A percentile compares a stretch with the other conserved stretches of the same genome.
Conservation (phyloP, 1,140 invertebrate genomes). For the Drosophila guanche region DNA sequence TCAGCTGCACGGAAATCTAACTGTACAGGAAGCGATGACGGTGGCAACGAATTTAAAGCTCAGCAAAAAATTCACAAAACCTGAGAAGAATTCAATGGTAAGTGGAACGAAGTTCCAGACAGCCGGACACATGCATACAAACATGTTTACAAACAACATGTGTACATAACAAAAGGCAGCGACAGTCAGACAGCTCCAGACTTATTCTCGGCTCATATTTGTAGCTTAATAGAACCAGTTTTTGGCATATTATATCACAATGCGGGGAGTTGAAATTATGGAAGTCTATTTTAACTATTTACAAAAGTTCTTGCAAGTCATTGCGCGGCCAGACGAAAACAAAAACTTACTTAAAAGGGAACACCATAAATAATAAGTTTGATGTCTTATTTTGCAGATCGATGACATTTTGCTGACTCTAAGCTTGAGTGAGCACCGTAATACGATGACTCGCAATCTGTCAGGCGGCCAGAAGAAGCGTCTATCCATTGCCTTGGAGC, state of each 20-base stretch:
- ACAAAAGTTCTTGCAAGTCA: slow-evolving; percentile 26
- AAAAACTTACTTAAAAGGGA: background rate
- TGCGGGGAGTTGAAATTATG: background rate
- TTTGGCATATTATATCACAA: background rate
- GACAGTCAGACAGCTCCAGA: slow-evolving; percentile 2
- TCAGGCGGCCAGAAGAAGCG: slow-evolving; percentile 98
- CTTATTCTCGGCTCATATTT: slow-evolving; percentile 8
- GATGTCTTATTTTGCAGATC: slow-evolving; percentile 86
- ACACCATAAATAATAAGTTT: slow-evolving; percentile 1
- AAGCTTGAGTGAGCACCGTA: slow-evolving; percentile 92
- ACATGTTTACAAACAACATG: too few species aligned
- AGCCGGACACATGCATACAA: too few species aligned
- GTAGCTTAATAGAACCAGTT: slow-evolving; percentile 27
- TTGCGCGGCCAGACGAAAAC: slow-evolving; percentile 11
- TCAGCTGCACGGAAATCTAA: slow-evolving; percentile 96
- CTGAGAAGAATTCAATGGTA: slow-evolving; percentile 93
- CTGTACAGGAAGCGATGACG: slow-evolving; percentile 96
- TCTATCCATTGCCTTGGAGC: slow-evolving; percentile 96
- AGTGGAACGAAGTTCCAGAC: slow-evolving; percentile 66
- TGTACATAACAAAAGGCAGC: background rate
- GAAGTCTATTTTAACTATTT: background rate
- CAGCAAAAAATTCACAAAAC: slow-evolving; percentile 87
- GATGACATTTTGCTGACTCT: slow-evolving; percentile 95
- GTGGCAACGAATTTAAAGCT: slow-evolving; percentile 96
- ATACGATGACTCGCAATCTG: slow-evolving; percentile 94